These are phyloP conservation scores for Oreochromis spilurus DNA, from an alignment of 2,113 vertebrate species.

Conservation along the genomic window DNA sequence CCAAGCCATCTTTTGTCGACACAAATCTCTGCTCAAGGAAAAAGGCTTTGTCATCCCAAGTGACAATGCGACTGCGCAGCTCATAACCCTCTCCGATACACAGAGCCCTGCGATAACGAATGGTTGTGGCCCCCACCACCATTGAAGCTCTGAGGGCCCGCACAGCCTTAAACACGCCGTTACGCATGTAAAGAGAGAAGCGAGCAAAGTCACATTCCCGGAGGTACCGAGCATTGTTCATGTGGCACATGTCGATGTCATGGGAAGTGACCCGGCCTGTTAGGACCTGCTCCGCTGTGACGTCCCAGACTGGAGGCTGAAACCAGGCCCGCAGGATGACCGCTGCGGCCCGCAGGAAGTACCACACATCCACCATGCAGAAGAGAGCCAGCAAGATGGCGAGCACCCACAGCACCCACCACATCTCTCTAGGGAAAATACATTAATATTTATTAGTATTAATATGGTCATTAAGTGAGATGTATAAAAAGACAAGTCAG, in stretches of 20 bases:
- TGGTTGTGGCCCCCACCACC: conserved; percentile 80
- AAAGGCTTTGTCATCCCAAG: conserved; percentile 84
- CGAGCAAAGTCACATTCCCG: conserved; percentile 87
- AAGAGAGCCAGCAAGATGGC: conserved; percentile 66
- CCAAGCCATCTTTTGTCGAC: conserved; percentile 73
- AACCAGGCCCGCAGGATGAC: conserved; percentile 71
- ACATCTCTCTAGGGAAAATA: conserved; percentile 34
- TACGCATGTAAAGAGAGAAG: conserved; percentile 76
- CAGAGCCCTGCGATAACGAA: conserved; percentile 79
- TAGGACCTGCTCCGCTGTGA: conserved; percentile 76
- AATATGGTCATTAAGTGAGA: background rate
- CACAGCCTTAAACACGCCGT: conserved; percentile 77
- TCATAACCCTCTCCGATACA: conserved; percentile 74
- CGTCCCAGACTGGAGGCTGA: conserved; percentile 74
- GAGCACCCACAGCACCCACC: conserved; percentile 57
- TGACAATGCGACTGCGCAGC: conserved; percentile 77
- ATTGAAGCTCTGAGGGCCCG: conserved; percentile 64
- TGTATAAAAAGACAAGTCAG: background rate
- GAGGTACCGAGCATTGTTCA: conserved; percentile 91
- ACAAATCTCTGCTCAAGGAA: conserved; percentile 83
- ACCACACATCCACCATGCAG: conserved; percentile 77
- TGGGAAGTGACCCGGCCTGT: conserved; percentile 72
- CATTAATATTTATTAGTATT: background rate
- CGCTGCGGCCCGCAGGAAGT: conserved; percentile 65
- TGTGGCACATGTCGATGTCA: conserved; percentile 86